Conservation (phyloP, 2,888 invertebrate genomes). For the Chrysomela aeneicollis region DNA sequence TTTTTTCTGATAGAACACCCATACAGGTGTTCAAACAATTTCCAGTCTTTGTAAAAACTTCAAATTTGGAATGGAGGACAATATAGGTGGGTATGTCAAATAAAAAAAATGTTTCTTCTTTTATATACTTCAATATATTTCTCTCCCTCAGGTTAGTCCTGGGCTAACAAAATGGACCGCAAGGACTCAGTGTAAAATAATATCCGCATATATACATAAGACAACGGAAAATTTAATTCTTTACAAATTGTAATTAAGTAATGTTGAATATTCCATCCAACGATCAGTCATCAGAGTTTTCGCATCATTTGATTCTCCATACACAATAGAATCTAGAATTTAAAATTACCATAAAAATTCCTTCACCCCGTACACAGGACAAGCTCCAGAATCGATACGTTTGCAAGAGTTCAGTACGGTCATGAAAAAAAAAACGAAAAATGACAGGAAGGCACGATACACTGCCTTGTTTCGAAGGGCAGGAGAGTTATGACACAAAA, state of each 20-base stretch:
- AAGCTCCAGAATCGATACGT: slow-evolving; percentile 38
- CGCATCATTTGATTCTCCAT: slow-evolving; percentile 26
- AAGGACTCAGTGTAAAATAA: slow-evolving; percentile 54
- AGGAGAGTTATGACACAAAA: slow-evolving; percentile 60
- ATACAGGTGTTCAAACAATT: too few relatives aligned
- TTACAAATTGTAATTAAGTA: slow-evolving; percentile 50
- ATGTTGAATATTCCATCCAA: slow-evolving; percentile 39
- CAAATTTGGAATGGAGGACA: too few relatives aligned
- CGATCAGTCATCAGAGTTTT: slow-evolving; percentile 52
- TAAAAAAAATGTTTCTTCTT: slow-evolving; percentile 18
- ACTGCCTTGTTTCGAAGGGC: slow-evolving; percentile 56
- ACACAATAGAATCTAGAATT: slow-evolving; percentile 40
- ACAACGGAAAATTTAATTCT: slow-evolving; percentile 50
- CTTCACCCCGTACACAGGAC: slow-evolving; percentile 45
- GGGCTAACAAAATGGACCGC: slow-evolving; percentile 62
- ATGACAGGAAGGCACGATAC: slow-evolving; percentile 60
- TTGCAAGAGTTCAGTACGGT: slow-evolving; percentile 53
- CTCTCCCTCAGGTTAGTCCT: slow-evolving; percentile 62
- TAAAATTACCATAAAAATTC: slow-evolving; percentile 43
- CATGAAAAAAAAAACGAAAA: slow-evolving; percentile 51
- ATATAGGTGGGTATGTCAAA: slow-evolving; percentile 72
- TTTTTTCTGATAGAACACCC: too few relatives aligned
- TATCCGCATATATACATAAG: slow-evolving; percentile 50
- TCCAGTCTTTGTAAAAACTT: too few relatives aligned
- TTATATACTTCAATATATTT: slow-evolving; percentile 55